Percentiles rank a stretch among this genome's conserved stretches.
Evolutionary conservation across 1,140 invertebrate species (phyloP).

Genomic region (Polypedilum pembai): DNA sequence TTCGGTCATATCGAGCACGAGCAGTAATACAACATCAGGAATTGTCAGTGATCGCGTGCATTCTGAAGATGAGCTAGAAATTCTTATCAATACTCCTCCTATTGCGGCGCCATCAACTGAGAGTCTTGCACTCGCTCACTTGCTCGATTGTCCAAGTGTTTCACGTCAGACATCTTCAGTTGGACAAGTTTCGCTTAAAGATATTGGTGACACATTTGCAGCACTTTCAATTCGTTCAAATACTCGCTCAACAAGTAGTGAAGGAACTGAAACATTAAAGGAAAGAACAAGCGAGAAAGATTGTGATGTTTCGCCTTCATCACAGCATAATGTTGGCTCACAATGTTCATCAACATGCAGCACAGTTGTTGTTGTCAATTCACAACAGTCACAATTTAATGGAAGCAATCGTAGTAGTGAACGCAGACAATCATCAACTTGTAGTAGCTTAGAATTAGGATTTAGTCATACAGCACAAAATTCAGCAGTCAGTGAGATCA

Average conservation of each 20-base stretch:
- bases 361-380: conserved; percentile 61
- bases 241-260: conserved; percentile 32
- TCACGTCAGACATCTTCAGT: conserved; percentile 49
- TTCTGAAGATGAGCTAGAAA: conserved; percentile 85
- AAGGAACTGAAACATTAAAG: conserved; percentile 37
- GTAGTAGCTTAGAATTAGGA: conserved; percentile 67
- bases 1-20: conserved; percentile 84
- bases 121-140: conserved; percentile 62
- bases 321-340: conserved; percentile 50
- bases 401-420: conserved; percentile 44
- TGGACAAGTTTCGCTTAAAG: conserved; percentile 43
- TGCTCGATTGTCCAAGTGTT: conserved; percentile 52
- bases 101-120: conserved; percentile 58
- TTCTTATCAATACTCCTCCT: conserved; percentile 63
- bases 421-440: conserved; percentile 55
- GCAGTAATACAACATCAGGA: conserved; percentile 89
- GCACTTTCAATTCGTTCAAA: conserved; percentile 36
- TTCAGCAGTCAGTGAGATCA: conserved; percentile 60
- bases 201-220: conserved; percentile 41
- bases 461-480: conserved; percentile 78
- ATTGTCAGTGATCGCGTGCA: conserved; percentile 91
- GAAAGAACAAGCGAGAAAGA: conserved; percentile 29
- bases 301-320: conserved; percentile 40
- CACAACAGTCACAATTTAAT: conserved; percentile 47
- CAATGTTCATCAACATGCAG: conserved; percentile 76